These are phyloP conservation scores for Hydra vulgaris DNA, from an alignment of 30 jellyfish, hydroid and myxozoan species.

Conservation along the genomic window DNA sequence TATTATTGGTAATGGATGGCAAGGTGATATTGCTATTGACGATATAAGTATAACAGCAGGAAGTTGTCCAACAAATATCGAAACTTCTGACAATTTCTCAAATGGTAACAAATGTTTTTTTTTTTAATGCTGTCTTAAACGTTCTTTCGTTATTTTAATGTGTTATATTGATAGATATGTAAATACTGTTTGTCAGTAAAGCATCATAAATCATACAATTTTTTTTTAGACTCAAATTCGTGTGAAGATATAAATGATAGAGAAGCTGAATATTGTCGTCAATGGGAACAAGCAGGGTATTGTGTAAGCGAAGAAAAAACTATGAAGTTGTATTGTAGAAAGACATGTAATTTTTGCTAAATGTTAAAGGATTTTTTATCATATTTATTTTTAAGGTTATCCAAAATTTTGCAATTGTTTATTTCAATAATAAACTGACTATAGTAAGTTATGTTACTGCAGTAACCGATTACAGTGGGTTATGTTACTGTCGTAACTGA, in stretches of 20 bases:
- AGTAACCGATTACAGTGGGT: too few relatives aligned
- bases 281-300: constrained; percentile 64
- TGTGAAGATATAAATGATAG: constrained; percentile 53
- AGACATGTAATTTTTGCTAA: constrained; percentile 49
- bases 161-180: too few relatives aligned
- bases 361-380: too few relatives aligned
- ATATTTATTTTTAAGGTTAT: too few relatives aligned
- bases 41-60: constrained; percentile 56
- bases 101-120: not conserved
- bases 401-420: not conserved
- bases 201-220: too few relatives aligned
- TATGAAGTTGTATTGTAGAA: constrained; percentile 42
- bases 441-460: too few relatives aligned
- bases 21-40: constrained; percentile 83
- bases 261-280: constrained; percentile 50
- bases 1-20: constrained; percentile 46
- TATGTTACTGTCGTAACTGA: too few relatives aligned
- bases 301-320: constrained; percentile 23
- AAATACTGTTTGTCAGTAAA: too few relatives aligned
- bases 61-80: constrained; percentile 2
- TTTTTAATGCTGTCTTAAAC: too few relatives aligned
- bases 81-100: not conserved
- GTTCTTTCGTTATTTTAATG: too few relatives aligned
- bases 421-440: not conserved
- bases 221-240: not conserved